phyloP scores from a whole-genome alignment of 92 coral and sea anemone species.

The Epizoanthus scotinus region DNA sequence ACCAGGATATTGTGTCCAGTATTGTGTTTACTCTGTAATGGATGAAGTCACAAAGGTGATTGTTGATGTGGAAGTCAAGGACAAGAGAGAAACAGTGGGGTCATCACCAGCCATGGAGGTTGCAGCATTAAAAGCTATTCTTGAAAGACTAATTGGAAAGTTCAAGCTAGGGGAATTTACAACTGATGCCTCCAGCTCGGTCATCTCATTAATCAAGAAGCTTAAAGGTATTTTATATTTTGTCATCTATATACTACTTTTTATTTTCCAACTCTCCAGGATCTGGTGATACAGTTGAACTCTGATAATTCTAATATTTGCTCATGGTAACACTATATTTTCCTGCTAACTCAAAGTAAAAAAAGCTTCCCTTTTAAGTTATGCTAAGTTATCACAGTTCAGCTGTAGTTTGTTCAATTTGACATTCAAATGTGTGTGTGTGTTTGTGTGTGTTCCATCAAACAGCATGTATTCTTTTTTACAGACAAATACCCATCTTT shows the following conservation, averaged over 20 bases:
- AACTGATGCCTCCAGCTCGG: slow-evolving; percentile 54
- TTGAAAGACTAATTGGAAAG: slow-evolving; percentile 37
- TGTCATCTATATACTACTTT: too few species aligned
- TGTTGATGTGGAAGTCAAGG: slow-evolving; percentile 38
- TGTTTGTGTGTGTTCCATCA: too few species aligned
- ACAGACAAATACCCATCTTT: slow-evolving; percentile 46
- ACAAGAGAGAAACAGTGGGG: slow-evolving; percentile 50
- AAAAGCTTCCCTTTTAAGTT: too few species aligned
- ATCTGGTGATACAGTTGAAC: too few species aligned
- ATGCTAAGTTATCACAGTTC: too few species aligned
- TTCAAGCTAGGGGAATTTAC: slow-evolving; percentile 44
- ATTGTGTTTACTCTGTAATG: slow-evolving; percentile 44
- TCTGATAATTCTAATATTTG: too few species aligned
- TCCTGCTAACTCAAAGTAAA: too few species aligned
- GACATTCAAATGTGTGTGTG: too few species aligned
- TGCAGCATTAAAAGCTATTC: slow-evolving; percentile 25
- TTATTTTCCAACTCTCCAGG: too few species aligned
- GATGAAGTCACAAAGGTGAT: slow-evolving; percentile 39
- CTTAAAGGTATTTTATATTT: slow-evolving; percentile 49
- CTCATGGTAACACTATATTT: too few species aligned
- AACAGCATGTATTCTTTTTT: too few species aligned
- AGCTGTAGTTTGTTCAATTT: too few species aligned
- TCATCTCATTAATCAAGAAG: slow-evolving; percentile 53
- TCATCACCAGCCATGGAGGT: slow-evolving; percentile 54
- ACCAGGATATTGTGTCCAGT: slow-evolving; percentile 33